phyloP scores from a whole-genome alignment of 2,797 vertebrate genomes.

The Gobio occitaniae region DNA sequence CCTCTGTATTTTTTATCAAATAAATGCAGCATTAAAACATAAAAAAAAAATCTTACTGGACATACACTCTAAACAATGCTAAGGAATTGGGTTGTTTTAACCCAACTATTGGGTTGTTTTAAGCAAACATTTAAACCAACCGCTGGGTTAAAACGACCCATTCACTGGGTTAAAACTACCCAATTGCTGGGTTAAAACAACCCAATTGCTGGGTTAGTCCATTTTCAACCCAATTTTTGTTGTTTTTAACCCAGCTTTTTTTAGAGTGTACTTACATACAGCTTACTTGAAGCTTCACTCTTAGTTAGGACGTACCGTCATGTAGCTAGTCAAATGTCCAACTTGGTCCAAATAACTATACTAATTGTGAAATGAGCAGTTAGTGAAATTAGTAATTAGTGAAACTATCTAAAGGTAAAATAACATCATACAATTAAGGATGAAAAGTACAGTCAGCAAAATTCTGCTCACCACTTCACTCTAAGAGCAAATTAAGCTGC shows the following conservation, averaged over 20 bases:
- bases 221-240: no score
- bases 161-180: no score
- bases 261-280: not conserved
- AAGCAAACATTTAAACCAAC: no score
- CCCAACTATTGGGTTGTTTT: no score
- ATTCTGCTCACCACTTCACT: constrained; percentile 44
- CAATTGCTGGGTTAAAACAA: no score
- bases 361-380: not conserved
- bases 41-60: not conserved
- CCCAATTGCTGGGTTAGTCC: no score
- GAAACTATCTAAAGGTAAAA: constrained; percentile 15
- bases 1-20: not conserved
- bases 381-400: not conserved
- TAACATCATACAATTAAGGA: not conserved
- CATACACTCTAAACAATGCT: no score
- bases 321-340: not conserved
- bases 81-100: no score
- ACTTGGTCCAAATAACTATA: not conserved
- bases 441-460: constrained; percentile 63
- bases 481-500: constrained; percentile 48
- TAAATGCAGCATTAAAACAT: not conserved
- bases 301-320: not conserved
- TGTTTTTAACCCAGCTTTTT: no score
- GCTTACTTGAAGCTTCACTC: not conserved
- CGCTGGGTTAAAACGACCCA: no score